Evolutionary conservation across 2,113 vertebrate species (phyloP), one percentile per base, ranked within the genome.

Genomic region (Neogale vison): DNA sequence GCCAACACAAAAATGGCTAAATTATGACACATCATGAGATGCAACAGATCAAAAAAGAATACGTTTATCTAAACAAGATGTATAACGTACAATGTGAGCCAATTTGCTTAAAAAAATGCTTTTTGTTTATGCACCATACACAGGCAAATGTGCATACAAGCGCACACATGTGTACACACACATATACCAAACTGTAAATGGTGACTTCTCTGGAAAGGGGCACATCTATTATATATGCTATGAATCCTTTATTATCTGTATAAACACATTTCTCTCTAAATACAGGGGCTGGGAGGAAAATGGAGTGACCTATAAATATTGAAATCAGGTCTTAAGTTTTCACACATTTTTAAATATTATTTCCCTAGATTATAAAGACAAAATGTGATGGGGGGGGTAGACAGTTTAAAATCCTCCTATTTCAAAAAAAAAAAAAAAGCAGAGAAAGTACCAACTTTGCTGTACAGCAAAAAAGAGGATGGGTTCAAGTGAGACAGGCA

Each of bases 351-450:
- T n/a, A 3, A 3, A 57, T 50, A 59, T 89, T 59, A 65, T 57
- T 85, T 72, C 42, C 57, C 23, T 42, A 71, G 61, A 82, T 89
- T 79, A 90, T n/a, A 95, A 94, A 84, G 31, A 84, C 29, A 96
- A 45, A 88, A 45, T 20, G 21, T n/a, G 88, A 71, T 17, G 34
- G 13, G 26, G 21, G 31, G 7, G 34, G 17, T 17, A n/a, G 65
- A 21, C 4, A 79, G n/a, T 86, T 77, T 65, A 39, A 94, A 96
- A 81, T 65, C 3, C 23, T 74, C 34, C 9, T 18, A 23, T 5
- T 86, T 1, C 3, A 52, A 52, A 55, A 42, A 74, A 36, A 69
- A 42, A 29, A 42, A 69, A 74, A 82, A 77, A 45, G 31, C 39
- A 36, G 10, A 18, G 15, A 86, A 81, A 42, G 74, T 45, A 86